phyloP scores from a whole-genome alignment of 1,140 invertebrate genomes.

The Lutraria rhynchaena region DNA sequence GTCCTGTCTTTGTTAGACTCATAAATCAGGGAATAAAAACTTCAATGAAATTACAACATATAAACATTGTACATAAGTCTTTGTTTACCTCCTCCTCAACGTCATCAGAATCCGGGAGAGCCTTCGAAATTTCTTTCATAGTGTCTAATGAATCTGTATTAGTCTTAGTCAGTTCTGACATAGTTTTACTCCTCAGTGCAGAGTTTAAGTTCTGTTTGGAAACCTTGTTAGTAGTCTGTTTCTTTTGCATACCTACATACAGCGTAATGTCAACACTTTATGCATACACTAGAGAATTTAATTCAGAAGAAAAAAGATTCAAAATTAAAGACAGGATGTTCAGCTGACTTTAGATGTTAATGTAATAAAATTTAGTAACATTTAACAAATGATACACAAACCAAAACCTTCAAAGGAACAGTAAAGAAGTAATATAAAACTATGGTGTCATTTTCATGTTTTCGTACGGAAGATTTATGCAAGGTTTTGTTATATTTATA shows the following conservation, averaged over 20 bases:
- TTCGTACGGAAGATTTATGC: too few species aligned
- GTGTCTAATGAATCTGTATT: not conserved
- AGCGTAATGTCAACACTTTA: not conserved
- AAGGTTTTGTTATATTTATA: too few species aligned
- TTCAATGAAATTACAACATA: too few species aligned
- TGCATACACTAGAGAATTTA: not conserved
- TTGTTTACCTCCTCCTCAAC: constrained; percentile 17
- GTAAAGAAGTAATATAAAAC: not conserved
- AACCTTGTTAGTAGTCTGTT: not conserved
- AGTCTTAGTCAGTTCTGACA: not conserved
- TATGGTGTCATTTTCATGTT: too few species aligned
- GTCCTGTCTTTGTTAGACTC: too few species aligned
- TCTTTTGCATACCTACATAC: constrained; percentile 4
- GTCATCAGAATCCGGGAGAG: not conserved
- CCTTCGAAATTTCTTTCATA: not conserved
- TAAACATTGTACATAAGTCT: too few species aligned
- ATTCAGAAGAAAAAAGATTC: not conserved
- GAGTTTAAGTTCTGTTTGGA: too few species aligned
- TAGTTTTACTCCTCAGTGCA: too few species aligned
- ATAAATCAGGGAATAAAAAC: too few species aligned
- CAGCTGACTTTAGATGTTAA: not conserved
- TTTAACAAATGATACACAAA: not conserved
- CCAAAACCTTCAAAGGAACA: not conserved
- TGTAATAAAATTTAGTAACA: not conserved
- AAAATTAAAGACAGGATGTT: not conserved